These are phyloP conservation scores for Morus bassanus DNA, from an alignment of 2,797 vertebrate species.

Conservation along the genomic window DNA sequence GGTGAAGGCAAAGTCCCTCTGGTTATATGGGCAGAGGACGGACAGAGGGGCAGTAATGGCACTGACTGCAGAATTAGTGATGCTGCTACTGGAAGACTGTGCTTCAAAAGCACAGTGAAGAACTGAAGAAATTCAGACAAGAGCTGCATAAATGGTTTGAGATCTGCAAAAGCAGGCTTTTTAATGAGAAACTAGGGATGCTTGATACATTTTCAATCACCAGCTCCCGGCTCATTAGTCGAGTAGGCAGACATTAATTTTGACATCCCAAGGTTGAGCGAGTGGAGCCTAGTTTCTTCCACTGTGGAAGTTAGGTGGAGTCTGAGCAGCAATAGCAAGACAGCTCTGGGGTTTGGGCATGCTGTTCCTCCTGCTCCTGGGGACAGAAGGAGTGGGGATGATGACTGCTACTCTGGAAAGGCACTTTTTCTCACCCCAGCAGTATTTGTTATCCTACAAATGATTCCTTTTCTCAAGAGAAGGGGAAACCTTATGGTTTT, in stretches of 20 bases:
- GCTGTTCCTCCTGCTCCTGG: background rate
- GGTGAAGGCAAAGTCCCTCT: background rate
- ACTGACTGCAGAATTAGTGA: background rate
- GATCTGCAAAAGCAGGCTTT: background rate
- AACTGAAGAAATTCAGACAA: background rate
- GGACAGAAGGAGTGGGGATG: background rate
- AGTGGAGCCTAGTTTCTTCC: background rate
- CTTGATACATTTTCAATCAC: background rate
- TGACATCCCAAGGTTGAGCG: background rate
- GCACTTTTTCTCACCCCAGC: background rate
- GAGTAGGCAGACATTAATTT: conserved; percentile 6
- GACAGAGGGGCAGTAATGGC: background rate
- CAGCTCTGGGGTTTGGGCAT: background rate
- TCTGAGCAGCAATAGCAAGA: background rate
- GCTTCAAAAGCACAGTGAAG: fast-evolving
- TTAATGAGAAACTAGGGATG: conserved; percentile 1
- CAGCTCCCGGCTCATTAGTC: conserved; percentile 13
- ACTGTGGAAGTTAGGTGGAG: background rate
- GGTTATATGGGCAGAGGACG: background rate
- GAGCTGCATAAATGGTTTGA: background rate
- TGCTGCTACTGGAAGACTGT: background rate
- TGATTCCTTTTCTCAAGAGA: background rate
- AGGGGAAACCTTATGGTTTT: background rate
- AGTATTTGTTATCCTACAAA: background rate
- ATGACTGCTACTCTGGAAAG: background rate